Base-by-base conservation (phyloP, 2,113 vertebrate genomes). In the Paedocypris sp. region DNA sequence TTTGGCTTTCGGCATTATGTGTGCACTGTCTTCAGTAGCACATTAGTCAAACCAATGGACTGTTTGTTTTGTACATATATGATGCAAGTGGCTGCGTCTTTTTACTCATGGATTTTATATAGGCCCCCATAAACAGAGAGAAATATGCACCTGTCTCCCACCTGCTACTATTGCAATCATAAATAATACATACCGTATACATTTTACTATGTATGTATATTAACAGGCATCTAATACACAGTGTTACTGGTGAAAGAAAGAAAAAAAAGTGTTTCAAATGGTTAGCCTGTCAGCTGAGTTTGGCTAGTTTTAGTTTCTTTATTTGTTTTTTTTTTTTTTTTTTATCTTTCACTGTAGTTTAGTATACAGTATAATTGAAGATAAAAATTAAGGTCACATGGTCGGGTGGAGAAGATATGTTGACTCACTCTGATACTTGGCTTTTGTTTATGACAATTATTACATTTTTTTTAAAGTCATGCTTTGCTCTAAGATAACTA, bases 301-400 rank as follows among this genome's bases (percentile, higher is more conserved):
- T 13, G 45, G 49, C 68, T 65, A 6, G 68, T 70, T 59, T 38
- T 70, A 62, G 19, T 35, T 58, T 12, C 26, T 25, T 68, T 39
- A 63, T 31, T 39, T 20, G 19, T 41, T 41, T 22, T 19, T 39
- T 56, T 56, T 39, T 39, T n/a, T n/a, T n/a, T n/a, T n/a, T n/a
- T n/a, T n/a, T n/a, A n/a, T n/a, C n/a, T n/a, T n/a, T n/a, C n/a
- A n/a, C n/a, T n/a, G n/a, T n/a, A n/a, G n/a, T n/a, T n/a, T n/a
- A n/a, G n/a, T n/a, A n/a, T n/a, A n/a, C n/a, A n/a, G n/a, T 41
- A 2, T 29, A 29, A 41, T 56, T 41, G 19, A 39, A 39, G 35
- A 12, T 16, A 56, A 41, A 56, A 28, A 56, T n/a, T n/a, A n/a
- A n/a, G n/a, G n/a, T n/a, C n/a, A n/a, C n/a, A n/a, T n/a, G n/a